Percentiles rank a stretch among this genome's conserved stretches.
phyloP scores from a whole-genome alignment of 1,140 invertebrate species.

The Drosophila melanica region DNA sequence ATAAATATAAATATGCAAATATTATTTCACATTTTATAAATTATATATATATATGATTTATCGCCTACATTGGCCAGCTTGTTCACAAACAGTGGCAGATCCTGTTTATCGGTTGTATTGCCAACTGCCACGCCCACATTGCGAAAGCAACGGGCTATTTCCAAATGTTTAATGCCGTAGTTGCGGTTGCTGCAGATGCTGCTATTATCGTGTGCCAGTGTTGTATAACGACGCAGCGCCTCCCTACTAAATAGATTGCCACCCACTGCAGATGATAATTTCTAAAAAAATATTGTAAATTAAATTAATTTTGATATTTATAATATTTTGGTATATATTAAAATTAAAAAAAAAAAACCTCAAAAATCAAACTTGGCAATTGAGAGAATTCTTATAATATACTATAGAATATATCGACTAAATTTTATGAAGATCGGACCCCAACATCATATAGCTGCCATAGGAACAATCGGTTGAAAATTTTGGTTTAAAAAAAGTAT shows the following conservation, averaged over 20 bases:
- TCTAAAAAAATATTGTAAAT: slow-evolving; percentile 86
- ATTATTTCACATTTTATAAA: neutral
- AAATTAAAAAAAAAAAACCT: no score
- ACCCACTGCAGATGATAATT: slow-evolving; percentile 90
- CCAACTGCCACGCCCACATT: slow-evolving; percentile 93
- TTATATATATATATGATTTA: neutral
- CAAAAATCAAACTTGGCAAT: no score
- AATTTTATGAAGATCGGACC: no score
- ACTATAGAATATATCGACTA: no score
- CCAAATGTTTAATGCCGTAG: slow-evolving; percentile 94
- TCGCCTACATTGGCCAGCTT: slow-evolving; percentile 84
- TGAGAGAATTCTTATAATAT: no score
- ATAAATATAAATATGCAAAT: neutral
- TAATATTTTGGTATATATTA: no score
- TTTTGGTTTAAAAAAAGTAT: no score
- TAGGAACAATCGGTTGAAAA: no score
- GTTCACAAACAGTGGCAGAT: slow-evolving; percentile 94
- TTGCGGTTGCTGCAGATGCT: slow-evolving; percentile 88
- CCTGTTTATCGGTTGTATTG: slow-evolving; percentile 93
- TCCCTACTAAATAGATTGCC: slow-evolving; percentile 95
- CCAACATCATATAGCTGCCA: no score
- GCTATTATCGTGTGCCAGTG: slow-evolving; percentile 88
- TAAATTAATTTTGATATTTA: no score
- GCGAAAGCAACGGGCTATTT: slow-evolving; percentile 96
- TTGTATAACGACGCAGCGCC: slow-evolving; percentile 90